Base-by-base conservation (phyloP, 2,113 vertebrate genomes). In the Gulo gulo region DNA sequence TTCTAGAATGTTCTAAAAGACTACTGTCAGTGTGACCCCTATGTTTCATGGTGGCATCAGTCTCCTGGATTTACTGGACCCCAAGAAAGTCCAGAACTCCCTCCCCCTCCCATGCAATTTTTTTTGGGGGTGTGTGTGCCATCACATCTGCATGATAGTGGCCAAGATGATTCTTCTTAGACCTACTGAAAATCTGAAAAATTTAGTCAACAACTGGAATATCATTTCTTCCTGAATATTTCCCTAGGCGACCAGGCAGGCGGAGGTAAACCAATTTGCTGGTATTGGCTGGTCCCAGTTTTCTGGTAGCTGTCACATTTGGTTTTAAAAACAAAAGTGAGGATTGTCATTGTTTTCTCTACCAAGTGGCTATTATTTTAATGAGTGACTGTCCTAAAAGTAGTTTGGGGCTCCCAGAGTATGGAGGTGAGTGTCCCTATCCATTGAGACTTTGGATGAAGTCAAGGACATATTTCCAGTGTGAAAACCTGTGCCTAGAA, bases 221-320 rank as follows among this genome's bases (percentile, higher is more conserved):
- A n/a, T 50, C 7, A n/a, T 84, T 29, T 96, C 36, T 85, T 76
- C 86, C 67, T 92, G 39, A 84, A 2, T 78, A 15, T 82, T 92
- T 91, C 29, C 31, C 16, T 23, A 36, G n/a, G 52, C 14, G 9
- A 73, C 18, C 9, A 29, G 52, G 24, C 23, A 47, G 79, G 39
- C 23, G 73, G 45, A 92, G 55, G 73, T 83, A 94, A 86, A 50
- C 34, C 42, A 39, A 0, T 97, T 94, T 95, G 63, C 34, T 88
- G 21, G 4, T 67, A 4, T 61, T 63, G 82, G 39, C 79, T 94
- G 47, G 74, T 79, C 10, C 67, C 21, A 52, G 42, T 61, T 91
- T 91, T 65, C 90, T 95, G 78, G 26, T 96, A 74, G n/a, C 57
- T 87, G 89, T 76, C 61, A 80, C n/a, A 23, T 78, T 92, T 85